Evolutionary conservation across 2,797 vertebrate genomes (phyloP).

Genomic region (Ctenosaura bakeri): DNA sequence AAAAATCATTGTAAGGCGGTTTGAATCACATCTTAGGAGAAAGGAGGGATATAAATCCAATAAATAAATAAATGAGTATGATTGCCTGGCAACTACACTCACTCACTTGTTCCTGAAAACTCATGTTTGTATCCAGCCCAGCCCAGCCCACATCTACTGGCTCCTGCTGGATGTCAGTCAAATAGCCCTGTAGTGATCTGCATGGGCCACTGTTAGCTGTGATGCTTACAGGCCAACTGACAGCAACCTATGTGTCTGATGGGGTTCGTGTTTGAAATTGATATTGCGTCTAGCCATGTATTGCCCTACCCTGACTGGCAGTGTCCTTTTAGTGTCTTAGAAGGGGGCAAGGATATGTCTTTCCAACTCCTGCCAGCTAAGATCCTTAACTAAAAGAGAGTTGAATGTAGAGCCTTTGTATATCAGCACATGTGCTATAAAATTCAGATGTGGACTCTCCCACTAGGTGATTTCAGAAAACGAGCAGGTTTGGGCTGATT

Average conservation of each 20-base stretch:
- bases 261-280: neutral
- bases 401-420: neutral
- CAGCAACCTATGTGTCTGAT: neutral
- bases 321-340: neutral
- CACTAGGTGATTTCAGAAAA: neutral
- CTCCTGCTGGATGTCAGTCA: neutral
- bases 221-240: neutral
- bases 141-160: neutral
- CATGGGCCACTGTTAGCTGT: neutral
- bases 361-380: neutral
- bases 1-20: no score
- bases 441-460: neutral
- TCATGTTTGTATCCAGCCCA: neutral
- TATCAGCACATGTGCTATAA: neutral
- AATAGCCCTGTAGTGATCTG: neutral
- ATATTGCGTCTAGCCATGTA: neutral
- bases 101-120: neutral
- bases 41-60: no score
- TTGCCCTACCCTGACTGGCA: neutral
- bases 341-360: neutral
- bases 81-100: neutral
- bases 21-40: no score
- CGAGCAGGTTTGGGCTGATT: neutral
- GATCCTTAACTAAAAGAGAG: neutral
- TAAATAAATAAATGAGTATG: no score